Evolutionary conservation across 2,888 invertebrate species (phyloP).

Genomic region (Oxystoma pomonae): DNA sequence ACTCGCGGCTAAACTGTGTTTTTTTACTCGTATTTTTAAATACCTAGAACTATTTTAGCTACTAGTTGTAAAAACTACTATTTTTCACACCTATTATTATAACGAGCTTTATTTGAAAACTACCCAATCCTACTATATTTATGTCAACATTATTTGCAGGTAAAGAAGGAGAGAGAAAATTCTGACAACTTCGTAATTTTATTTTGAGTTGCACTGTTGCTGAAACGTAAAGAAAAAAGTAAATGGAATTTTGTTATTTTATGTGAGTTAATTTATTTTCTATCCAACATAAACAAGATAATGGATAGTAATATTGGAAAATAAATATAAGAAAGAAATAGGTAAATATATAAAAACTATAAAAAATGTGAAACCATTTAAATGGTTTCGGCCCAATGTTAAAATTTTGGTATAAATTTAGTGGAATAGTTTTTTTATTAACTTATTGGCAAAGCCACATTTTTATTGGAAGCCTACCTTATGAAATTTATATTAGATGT

Average conservation of each 20-base stretch:
- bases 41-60: too few species aligned
- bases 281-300: background rate
- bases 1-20: too few species aligned
- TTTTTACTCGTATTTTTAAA: too few species aligned
- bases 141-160: background rate
- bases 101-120: background rate
- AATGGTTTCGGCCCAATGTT: too few species aligned
- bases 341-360: background rate
- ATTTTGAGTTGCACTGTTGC: background rate
- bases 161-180: background rate
- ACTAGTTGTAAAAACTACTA: too few species aligned
- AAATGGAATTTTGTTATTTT: background rate
- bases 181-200: background rate
- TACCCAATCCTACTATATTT: background rate
- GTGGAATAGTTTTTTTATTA: too few species aligned
- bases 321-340: background rate
- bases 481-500: too few species aligned
- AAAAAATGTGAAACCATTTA: background rate
- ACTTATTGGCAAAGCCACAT: too few species aligned
- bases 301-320: background rate
- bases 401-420: too few species aligned
- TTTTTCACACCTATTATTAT: too few species aligned
- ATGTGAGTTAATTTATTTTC: background rate
- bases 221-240: background rate
- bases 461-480: too few species aligned